Percentiles rank a stretch among this genome's conserved stretches.
These are phyloP conservation scores for Girardia tigrina DNA, from an alignment of 2,888 invertebrate genomes.

Conservation along the genomic window DNA sequence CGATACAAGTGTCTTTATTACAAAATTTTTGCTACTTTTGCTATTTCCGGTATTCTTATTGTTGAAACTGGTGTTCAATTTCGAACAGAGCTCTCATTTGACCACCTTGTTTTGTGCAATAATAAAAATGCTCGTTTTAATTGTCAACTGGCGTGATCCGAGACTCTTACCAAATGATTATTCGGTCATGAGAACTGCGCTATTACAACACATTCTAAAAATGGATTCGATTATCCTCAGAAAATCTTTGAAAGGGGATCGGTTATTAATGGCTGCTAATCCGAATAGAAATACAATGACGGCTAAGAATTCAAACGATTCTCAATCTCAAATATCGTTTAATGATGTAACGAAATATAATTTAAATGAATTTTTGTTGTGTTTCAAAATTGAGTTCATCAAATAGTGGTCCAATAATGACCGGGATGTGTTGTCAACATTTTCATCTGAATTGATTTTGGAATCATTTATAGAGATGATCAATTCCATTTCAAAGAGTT, in stretches of 20 bases:
- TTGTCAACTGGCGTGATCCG: not conserved
- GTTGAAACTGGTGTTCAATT: slow-evolving; percentile 7
- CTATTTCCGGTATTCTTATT: slow-evolving; percentile 2
- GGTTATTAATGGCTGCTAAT: not conserved
- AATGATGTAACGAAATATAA: slow-evolving; percentile 1
- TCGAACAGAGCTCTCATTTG: not conserved
- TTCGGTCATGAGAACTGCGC: not conserved
- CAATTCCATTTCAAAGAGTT: not conserved
- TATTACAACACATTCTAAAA: slow-evolving; percentile 5
- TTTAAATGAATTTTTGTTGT: not conserved
- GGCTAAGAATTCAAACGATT: not conserved
- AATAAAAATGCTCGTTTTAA: not conserved
- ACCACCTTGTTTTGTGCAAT: not conserved
- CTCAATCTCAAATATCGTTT: not conserved
- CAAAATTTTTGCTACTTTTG: slow-evolving; percentile 2
- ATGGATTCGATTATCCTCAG: not conserved
- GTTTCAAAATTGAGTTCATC: slow-evolving; percentile 11
- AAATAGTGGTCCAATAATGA: not conserved
- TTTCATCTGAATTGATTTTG: slow-evolving; percentile 7
- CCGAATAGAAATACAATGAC: not conserved
- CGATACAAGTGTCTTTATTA: not conserved
- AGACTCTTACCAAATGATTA: not conserved
- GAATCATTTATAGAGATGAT: not conserved
- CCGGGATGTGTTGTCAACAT: not conserved
- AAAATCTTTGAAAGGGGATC: not conserved